Evolutionary conservation across 37 sponge, comb jelly and placozoan species (phyloP).

Genomic region (Ephydatia muelleri): DNA sequence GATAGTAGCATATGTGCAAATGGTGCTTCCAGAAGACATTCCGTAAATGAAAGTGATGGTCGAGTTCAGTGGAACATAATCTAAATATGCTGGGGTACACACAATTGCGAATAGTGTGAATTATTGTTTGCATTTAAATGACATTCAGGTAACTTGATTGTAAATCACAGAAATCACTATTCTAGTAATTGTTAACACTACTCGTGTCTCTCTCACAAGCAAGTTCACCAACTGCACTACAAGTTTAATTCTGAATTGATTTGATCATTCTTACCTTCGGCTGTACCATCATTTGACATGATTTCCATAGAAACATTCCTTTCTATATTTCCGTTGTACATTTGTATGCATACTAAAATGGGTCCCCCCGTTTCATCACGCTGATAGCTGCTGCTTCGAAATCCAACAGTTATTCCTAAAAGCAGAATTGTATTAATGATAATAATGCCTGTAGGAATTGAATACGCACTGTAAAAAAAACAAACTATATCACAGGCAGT

Average conservation of each 20-base stretch:
- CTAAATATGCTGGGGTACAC: background rate
- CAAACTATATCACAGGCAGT: no score
- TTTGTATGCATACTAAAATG: background rate
- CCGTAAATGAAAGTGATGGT: background rate
- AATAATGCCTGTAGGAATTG: no score
- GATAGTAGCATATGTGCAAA: background rate
- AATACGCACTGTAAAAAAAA: no score
- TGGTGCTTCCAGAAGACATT: background rate
- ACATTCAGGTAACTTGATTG: no score
- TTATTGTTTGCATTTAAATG: no score
- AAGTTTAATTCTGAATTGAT: no score
- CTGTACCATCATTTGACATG: background rate
- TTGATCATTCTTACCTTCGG: background rate
- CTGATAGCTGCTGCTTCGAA: background rate
- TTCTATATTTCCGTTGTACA: background rate
- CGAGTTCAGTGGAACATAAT: background rate
- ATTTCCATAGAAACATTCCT: background rate
- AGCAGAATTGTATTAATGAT: no score
- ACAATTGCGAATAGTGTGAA: no score
- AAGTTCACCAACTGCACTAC: no score
- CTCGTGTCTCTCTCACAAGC: no score
- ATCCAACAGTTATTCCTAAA: background rate
- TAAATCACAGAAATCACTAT: no score
- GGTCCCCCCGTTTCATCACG: background rate
- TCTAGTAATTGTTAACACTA: no score